These are phyloP conservation scores for Prolemur simus DNA, from an alignment of 2,113 vertebrate species.

Conservation along the genomic window DNA sequence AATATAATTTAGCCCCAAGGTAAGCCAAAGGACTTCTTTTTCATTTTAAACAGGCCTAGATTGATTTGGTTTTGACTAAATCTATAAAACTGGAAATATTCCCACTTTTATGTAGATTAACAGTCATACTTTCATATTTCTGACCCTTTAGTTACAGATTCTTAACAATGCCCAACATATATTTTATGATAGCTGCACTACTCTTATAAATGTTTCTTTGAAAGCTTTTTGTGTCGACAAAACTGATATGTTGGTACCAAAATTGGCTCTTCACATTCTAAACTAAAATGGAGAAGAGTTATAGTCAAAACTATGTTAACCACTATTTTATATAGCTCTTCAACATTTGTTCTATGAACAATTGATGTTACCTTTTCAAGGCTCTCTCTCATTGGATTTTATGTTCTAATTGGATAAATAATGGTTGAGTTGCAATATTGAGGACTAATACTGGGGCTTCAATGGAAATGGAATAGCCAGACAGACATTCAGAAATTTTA, in stretches of 20 bases:
- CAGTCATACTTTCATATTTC: not conserved
- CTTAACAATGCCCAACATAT: not conserved
- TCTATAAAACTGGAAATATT: constrained; percentile 29
- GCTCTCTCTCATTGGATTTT: not conserved
- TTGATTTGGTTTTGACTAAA: constrained; percentile 42
- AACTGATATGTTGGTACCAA: constrained; percentile 19
- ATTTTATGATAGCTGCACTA: not conserved
- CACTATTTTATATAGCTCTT: not conserved
- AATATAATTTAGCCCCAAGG: not conserved
- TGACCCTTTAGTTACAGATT: constrained; percentile 15
- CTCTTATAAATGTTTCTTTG: not conserved
- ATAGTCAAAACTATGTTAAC: not conserved
- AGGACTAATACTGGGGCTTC: not conserved
- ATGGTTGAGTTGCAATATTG: not conserved
- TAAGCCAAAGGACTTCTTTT: not conserved
- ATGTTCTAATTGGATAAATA: constrained; percentile 27
- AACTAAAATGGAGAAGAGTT: not conserved
- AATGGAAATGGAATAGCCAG: not conserved
- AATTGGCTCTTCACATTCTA: constrained; percentile 20
- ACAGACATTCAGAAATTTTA: not conserved
- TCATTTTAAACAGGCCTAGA: not conserved
- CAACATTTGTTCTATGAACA: not conserved
- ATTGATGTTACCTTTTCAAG: not conserved
- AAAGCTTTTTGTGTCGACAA: constrained; percentile 52
- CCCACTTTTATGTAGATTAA: not conserved